Base-by-base conservation (phyloP, 2,888 invertebrate species). In the Lithophane ornitopus region DNA sequence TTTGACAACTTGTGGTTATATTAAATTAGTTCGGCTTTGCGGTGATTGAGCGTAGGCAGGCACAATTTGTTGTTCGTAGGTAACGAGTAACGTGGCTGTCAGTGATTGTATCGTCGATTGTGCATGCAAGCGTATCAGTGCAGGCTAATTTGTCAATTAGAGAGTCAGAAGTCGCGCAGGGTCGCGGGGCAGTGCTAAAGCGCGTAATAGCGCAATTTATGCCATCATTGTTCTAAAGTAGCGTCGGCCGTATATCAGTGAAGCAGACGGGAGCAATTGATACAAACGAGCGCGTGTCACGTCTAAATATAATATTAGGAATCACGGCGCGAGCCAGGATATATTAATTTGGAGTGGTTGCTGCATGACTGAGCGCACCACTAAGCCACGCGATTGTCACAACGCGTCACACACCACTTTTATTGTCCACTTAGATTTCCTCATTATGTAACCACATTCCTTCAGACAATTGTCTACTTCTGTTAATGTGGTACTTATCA, bases 281-380 rank as follows among this genome's bases (percentile, higher is more conserved):
- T 95, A 96, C 95, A 96, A 96, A 96, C 95, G 96, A 96, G 96
- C 95, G 94, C 93, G 94, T 96, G 96, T 96, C 96, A 96, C 94
- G 96, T 96, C 96, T 96, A 96, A 96, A 96, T 96, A 96, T 96
- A 96, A 96, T 96, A 96, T 96, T 96, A 96, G 96, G 96, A 96
- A 96, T 96, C 96, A 95, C 96, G 95, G 96, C 96, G 96, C 95
- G 95, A 94, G 96, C 96, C 96, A 96, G 96, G 96, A 96, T 96
- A 96, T 96, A 96, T 96, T 96, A 95, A 96, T 96, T 95, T 96
- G 95, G 92, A 95, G 94, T 94, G 93, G 91, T 94, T 92, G 93
- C 91, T 92, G 93, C 92, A 93, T 94, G 93, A 95, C 92, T 91
- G 92, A 91, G 92, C 90, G 89, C 87, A 92, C 90, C 89, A 89